Conservation (phyloP, 2,888 invertebrate species). For the Criorhina ranunculi region DNA sequence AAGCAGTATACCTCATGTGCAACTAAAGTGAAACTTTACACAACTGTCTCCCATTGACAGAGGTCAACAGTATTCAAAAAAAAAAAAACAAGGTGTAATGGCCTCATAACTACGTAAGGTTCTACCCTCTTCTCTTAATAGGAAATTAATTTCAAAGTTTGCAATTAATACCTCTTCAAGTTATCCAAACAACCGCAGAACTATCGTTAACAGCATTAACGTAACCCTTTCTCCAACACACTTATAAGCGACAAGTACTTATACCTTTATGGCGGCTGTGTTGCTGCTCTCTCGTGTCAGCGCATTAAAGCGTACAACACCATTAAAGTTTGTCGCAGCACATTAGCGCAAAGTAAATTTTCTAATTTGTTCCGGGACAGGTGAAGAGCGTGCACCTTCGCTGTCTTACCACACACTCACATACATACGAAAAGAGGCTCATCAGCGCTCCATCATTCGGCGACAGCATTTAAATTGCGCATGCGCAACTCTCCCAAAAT, state of each 20-base stretch:
- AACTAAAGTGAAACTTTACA: no score
- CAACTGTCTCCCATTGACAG: background rate
- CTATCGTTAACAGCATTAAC: conserved; percentile 42
- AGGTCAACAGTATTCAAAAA: conserved; percentile 15
- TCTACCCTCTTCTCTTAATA: conserved; percentile 23
- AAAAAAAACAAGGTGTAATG: conserved; percentile 5
- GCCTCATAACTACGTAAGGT: conserved; percentile 20
- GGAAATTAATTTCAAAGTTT: conserved; percentile 60
- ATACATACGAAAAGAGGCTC: conserved; percentile 22
- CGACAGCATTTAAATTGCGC: conserved; percentile 67
- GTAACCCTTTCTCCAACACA: conserved; percentile 11
- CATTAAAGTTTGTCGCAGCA: conserved; percentile 73
- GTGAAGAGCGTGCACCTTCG: conserved; percentile 48
- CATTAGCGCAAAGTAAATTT: conserved; percentile 67
- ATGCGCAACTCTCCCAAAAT: conserved; percentile 55
- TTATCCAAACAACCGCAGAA: conserved; percentile 45
- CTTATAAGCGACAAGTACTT: background rate
- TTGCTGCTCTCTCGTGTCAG: conserved; percentile 26
- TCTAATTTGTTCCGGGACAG: conserved; percentile 75
- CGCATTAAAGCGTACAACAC: conserved; percentile 59
- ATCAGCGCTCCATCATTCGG: conserved; percentile 49
- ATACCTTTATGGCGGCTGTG: conserved; percentile 14
- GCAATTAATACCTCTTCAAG: conserved; percentile 71
- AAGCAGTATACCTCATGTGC: no score
- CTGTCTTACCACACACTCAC: conserved; percentile 16